Evolutionary conservation across 2,888 invertebrate species (phyloP).

Genomic region (Orgyia antiqua): DNA sequence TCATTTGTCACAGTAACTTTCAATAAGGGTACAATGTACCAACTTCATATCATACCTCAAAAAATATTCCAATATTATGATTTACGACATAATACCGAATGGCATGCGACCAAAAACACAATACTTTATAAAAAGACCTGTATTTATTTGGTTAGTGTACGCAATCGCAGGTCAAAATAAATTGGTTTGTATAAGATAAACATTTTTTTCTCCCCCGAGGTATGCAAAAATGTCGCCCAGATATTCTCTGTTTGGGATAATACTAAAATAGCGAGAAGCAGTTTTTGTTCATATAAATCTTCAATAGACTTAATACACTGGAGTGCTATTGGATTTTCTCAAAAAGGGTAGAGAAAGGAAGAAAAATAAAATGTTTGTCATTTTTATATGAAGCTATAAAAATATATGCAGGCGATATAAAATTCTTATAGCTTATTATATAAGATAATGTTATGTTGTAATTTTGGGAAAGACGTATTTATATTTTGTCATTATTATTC

Average conservation of each 20-base stretch:
- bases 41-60: conserved; percentile 44
- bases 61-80: conserved; percentile 73
- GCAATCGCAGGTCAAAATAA: conserved; percentile 19
- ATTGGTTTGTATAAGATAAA: conserved; percentile 48
- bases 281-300: conserved; percentile 69
- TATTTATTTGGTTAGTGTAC: background rate
- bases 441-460: no score
- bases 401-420: conserved; percentile 5
- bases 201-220: conserved; percentile 55
- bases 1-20: conserved; percentile 69
- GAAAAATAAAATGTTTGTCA: conserved; percentile 18
- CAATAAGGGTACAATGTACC: conserved; percentile 57
- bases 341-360: conserved; percentile 15
- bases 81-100: conserved; percentile 61
- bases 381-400: conserved; percentile 19
- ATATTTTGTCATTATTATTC: no score
- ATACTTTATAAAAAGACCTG: conserved; percentile 22
- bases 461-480: no score
- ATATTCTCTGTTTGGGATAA: conserved; percentile 54
- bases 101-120: conserved; percentile 29
- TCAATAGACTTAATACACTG: conserved; percentile 65
- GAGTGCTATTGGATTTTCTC: conserved; percentile 49
- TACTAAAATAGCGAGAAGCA: conserved; percentile 45
- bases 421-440: no score
- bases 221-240: conserved; percentile 71